Conservation (phyloP, 2,113 vertebrate species). For the Sphyrna mokarran region DNA sequence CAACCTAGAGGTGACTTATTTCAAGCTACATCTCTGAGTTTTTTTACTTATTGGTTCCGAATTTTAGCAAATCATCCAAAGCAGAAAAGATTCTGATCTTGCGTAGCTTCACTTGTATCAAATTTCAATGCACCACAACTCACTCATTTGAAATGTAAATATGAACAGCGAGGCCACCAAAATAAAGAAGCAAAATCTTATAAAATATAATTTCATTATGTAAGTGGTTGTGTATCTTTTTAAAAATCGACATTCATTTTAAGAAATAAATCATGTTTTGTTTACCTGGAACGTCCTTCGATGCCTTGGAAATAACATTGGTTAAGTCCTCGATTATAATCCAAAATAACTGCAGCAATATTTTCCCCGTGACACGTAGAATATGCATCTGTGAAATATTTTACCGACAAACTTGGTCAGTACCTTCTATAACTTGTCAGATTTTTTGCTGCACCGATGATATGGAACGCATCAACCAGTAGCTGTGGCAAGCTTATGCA, state of each 20-base stretch:
- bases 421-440: neutral
- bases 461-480: too few relatives aligned
- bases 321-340: neutral
- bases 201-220: neutral
- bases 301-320: neutral
- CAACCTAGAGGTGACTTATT: neutral
- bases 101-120: neutral
- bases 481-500: neutral
- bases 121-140: neutral
- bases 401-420: neutral
- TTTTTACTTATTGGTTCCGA: neutral
- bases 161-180: neutral
- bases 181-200: neutral
- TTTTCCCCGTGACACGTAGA: neutral
- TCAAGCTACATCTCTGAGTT: neutral
- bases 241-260: neutral
- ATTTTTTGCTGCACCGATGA: neutral
- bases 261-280: neutral
- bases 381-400: neutral
- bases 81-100: neutral
- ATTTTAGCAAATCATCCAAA: neutral
- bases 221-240: neutral
- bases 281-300: neutral
- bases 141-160: neutral
- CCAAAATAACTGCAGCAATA: neutral